Evolutionary conservation across 2,888 invertebrate species (phyloP), one percentile per base, ranked within the genome.

Genomic region (Hyposoter dolosus): DNA sequence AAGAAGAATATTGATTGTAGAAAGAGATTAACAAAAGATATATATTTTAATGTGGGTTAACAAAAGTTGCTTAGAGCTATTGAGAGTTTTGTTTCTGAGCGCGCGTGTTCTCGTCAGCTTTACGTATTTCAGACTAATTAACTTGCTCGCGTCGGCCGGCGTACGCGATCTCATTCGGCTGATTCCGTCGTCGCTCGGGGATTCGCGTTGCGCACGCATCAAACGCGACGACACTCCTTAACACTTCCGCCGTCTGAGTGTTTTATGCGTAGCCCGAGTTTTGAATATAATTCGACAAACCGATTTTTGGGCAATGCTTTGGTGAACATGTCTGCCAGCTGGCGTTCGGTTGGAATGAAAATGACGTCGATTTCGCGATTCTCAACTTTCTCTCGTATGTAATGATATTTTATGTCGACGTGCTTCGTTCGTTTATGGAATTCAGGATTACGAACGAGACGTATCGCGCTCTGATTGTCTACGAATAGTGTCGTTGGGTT

Each of bases 341-440:
- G 86, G 5, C 12, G 10, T 19, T 84, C 84, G 1, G 86, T 82
- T 4, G 81, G 83, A 12, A 88, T 53, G 56, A 79, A 86, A 23
- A 23, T 28, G 15, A 88, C 81, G 5, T 60, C 9, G 7, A 88
- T 81, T 74, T 81, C 84, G 0, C 82, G 60, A 28, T 53, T 79
- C 19, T 84, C 83, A 0, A 65, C 60, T 28, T 53, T 80, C 23
- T 87, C 85, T 0, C 86, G 79, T 47, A 86, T 32, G 12, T 79
- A 82, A 17, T 88, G 88, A 53, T 82, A 78, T 53, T 82, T 81
- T 3, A 87, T 63, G 6, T 87, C 83, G 10, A 87, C 35, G 12
- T 86, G 86, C 65, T 88, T 88, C 7, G 82, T 84, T 17, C 84
- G 69, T 53, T 84, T 84, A 19, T 87, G 83, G n/a, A 85, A 83